Base-by-base conservation (phyloP, 2,888 invertebrate genomes). In the Nomada hirtipes region DNA sequence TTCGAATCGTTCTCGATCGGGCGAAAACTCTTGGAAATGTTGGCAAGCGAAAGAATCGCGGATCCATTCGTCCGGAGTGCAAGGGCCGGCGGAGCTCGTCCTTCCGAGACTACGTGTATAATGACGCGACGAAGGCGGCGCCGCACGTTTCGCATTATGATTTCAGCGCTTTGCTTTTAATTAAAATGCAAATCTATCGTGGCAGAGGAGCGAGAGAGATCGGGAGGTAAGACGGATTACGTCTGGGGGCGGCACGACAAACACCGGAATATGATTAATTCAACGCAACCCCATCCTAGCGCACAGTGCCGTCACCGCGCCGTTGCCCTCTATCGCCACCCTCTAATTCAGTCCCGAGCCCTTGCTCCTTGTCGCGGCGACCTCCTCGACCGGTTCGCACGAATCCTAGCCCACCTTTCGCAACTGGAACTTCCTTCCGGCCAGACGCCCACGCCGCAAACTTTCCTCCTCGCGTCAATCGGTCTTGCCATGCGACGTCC, bases 91-190 rank as follows among this genome's bases (percentile, higher is more conserved):
- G 53, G 71, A 78, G 61, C 50, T 53, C 60, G 84, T 86, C 77
- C 80, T 80, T 80, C 67, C 80, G 59, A 55, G 50, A 64, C 55
- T 71, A 63, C 76, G 79, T 61, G 75, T 80, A 84, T 77, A 87
- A 86, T 85, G 88, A 88, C 84, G 80, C 86, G 89, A 65, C 79
- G 91, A 89, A 89, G 91, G 90, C 91, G 90, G 87, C 90, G 89
- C 90, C 92, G 90, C 92, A 92, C 92, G 93, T 92, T 92, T 91
- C 92, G 95, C 95, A 95, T 95, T 95, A 95, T 95, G 95, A 95
- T 95, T 95, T 95, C 95, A 95, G 94, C 95, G 95, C 95, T 95
- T 94, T 94, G 94, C 94, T 94, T 94, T 94, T 95, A 95, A 95
- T 95, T 95, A 95, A 95, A 95, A 95, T 95, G 95, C 95, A 95